Base-by-base conservation (phyloP, 2,113 vertebrate genomes). In the Cyprinodon tularosa region DNA sequence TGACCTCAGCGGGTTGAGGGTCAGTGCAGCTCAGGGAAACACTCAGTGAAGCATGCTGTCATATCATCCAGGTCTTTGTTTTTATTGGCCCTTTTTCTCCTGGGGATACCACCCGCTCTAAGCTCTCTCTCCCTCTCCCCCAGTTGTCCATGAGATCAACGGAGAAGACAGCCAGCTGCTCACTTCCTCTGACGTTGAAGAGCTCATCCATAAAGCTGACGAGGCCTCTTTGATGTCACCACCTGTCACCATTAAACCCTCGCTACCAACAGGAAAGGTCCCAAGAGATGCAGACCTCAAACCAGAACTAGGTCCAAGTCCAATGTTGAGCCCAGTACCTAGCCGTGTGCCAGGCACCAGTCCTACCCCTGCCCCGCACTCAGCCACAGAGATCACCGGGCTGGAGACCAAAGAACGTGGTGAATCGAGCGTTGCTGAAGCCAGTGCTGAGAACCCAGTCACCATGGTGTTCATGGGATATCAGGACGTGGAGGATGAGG, bases 381-480 rank as follows among this genome's bases (percentile, higher is more conserved):
- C 14, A 4, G 86, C 93, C 6, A 81, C 91, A 12, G 96, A 95
- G 89, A 96, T 97, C 94, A 94, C 93, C 0, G 96, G 95, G 10
- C 88, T 95, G 53, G 95, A 95, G 71, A 84, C 94, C 0, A 89
- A 92, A 63, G 13, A 4, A 0, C 38, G 1, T 0, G 45, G 14
- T 0, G 78, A 63, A 66, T 74, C 72, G 0, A 82, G 79, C 0
- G 74, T 93, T 17, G 81, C 66, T 0, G 94, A 95, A 50, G 90
- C 95, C 0, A 95, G 95, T 63, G 86, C 87, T 0, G 95, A 97
- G 62, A 94, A 96, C 37, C 97, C 97, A 0, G 95, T 99, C 78
- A 99, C 97, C 82, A 98, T 98, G 98, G 96, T 98, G 88, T 98
- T 99, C 89, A 97, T 98, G 97, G 98, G 98, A 10, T 99, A 97